Evolutionary conservation across 1,140 invertebrate species (phyloP).

Genomic region (Laupala kohalensis): DNA sequence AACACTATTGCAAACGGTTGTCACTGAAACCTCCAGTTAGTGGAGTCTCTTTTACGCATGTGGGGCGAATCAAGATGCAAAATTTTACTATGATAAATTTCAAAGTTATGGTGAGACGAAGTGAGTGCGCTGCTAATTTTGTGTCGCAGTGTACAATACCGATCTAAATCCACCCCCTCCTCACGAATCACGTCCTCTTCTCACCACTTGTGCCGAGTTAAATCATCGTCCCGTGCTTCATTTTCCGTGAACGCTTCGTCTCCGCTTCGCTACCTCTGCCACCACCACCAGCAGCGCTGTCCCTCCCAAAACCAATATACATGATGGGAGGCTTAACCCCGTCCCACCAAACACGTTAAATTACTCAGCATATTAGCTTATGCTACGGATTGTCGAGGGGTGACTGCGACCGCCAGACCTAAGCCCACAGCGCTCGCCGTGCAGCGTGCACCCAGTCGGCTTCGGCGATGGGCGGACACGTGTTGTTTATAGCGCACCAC

Average conservation of each 20-base stretch:
- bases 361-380: neutral
- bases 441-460: too few species aligned
- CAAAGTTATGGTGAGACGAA: too few species aligned
- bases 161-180: neutral
- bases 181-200: neutral
- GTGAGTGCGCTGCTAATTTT: too few species aligned
- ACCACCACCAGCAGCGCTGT: too few species aligned
- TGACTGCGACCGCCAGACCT: neutral
- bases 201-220: neutral
- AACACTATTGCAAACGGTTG: too few species aligned
- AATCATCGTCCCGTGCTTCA: neutral
- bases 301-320: neutral
- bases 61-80: too few species aligned
- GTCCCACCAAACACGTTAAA: neutral
- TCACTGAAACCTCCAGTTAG: too few species aligned
- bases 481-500: neutral
- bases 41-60: too few species aligned
- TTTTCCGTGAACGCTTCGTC: neutral
- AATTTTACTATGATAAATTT: too few species aligned
- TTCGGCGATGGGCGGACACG: neutral
- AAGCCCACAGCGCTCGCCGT: neutral
- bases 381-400: neutral
- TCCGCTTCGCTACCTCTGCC: neutral
- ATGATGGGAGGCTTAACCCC: neutral
- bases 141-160: too few species aligned